phyloP scores from a whole-genome alignment of 2,888 invertebrate genomes.

The Brachylomia viminalis region DNA sequence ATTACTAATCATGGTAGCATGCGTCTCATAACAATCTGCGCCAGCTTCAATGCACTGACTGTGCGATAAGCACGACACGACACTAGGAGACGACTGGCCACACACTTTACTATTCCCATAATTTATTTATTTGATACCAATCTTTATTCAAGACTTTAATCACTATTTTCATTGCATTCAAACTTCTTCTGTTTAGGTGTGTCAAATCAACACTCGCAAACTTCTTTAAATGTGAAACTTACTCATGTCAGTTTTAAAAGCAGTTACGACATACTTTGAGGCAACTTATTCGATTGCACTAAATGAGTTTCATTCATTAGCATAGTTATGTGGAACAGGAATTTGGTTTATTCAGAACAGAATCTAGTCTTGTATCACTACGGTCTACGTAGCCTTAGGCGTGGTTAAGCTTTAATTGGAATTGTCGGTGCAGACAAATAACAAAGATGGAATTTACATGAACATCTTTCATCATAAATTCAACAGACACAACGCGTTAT shows the following conservation, averaged over 20 bases:
- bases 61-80: slow-evolving; percentile 56
- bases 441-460: slow-evolving; percentile 49
- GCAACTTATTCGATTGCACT: slow-evolving; percentile 54
- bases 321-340: slow-evolving; percentile 64
- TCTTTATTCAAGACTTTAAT: background rate
- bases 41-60: slow-evolving; percentile 58
- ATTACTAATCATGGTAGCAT: slow-evolving; percentile 83
- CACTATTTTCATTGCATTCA: background rate
- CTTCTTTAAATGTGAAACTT: slow-evolving; percentile 15
- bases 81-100: slow-evolving; percentile 27
- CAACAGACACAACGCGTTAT: slow-evolving; percentile 27
- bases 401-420: slow-evolving; percentile 60
- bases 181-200: background rate
- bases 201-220: slow-evolving; percentile 14
- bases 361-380: slow-evolving; percentile 46
- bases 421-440: slow-evolving; percentile 52
- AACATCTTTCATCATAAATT: slow-evolving; percentile 52
- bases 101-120: slow-evolving; percentile 25
- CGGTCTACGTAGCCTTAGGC: slow-evolving; percentile 51
- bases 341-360: slow-evolving; percentile 58
- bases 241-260: slow-evolving; percentile 36
- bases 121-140: slow-evolving; percentile 25
- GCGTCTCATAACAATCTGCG: slow-evolving; percentile 74
- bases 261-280: slow-evolving; percentile 47
- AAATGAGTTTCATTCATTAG: slow-evolving; percentile 65